These are phyloP conservation scores for Tenualosa thibaudeaui DNA, from an alignment of 2,797 vertebrate genomes.

Conservation along the genomic window DNA sequence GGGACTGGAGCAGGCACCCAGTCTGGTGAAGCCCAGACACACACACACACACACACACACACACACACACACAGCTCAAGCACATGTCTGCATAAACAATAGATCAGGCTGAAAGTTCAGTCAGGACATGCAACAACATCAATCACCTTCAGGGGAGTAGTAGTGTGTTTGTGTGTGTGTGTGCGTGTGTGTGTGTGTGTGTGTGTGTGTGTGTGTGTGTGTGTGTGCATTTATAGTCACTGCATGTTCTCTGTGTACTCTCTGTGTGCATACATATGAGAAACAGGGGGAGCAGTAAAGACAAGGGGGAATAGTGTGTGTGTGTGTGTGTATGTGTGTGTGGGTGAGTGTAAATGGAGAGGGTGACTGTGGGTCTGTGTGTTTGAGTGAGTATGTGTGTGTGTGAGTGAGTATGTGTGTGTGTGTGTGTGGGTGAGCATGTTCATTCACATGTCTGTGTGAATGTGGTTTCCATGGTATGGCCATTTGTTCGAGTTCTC, in stretches of 20 bases:
- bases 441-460: constrained; percentile 35
- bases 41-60: constrained; percentile 11
- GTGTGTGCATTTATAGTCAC: not conserved
- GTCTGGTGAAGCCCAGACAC: constrained; percentile 29
- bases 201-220: constrained; percentile 12
- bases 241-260: not conserved
- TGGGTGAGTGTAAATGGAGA: not conserved
- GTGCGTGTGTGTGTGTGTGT: constrained; percentile 21
- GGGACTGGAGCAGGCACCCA: not conserved
- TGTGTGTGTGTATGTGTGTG: not conserved
- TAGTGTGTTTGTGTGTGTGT: not conserved
- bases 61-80: constrained; percentile 6
- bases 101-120: not conserved
- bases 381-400: not conserved
- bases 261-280: not conserved
- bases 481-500: not conserved
- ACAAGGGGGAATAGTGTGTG: not conserved
- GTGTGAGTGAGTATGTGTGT: not conserved
- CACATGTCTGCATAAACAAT: constrained; percentile 7
- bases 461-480: constrained; percentile 9
- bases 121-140: not conserved
- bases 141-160: constrained; percentile 1
- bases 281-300: not conserved
- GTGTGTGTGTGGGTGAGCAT: not conserved
- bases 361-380: not conserved